Evolutionary conservation across 2,888 invertebrate species (phyloP).

Genomic region (Xestia xanthographa): DNA sequence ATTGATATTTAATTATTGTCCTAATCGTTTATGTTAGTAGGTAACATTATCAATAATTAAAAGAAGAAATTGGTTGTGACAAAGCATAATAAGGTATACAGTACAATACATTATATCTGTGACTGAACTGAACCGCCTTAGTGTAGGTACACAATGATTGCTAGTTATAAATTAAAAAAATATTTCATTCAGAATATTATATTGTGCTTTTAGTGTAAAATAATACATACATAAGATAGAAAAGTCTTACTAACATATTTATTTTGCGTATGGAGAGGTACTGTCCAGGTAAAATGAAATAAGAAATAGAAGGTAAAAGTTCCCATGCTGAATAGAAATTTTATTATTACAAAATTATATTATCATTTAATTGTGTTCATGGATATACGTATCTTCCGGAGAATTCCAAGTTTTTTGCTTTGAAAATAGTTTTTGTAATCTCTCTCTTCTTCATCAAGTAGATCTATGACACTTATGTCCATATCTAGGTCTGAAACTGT

Average conservation of each 20-base stretch:
- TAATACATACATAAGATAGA: background rate
- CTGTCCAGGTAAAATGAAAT: background rate
- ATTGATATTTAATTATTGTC: background rate
- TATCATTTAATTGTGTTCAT: conserved; percentile 8
- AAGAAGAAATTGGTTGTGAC: background rate
- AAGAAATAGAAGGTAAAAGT: background rate
- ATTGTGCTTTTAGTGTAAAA: background rate
- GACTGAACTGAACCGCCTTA: background rate
- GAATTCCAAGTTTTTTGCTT: background rate
- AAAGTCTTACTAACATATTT: background rate
- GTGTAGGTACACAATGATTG: background rate
- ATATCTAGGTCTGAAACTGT: background rate
- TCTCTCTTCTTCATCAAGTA: background rate
- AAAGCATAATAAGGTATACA: background rate
- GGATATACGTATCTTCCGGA: background rate
- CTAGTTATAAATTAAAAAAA: background rate
- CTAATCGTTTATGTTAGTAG: background rate
- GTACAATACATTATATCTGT: background rate
- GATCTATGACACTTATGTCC: background rate
- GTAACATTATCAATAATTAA: background rate
- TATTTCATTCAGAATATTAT: background rate
- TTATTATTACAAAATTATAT: conserved; percentile 5
- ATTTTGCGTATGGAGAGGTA: background rate
- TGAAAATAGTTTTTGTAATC: background rate
- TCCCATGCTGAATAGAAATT: background rate